Base-by-base conservation (phyloP, 1,140 invertebrate species). In the Lethrus apterus region DNA sequence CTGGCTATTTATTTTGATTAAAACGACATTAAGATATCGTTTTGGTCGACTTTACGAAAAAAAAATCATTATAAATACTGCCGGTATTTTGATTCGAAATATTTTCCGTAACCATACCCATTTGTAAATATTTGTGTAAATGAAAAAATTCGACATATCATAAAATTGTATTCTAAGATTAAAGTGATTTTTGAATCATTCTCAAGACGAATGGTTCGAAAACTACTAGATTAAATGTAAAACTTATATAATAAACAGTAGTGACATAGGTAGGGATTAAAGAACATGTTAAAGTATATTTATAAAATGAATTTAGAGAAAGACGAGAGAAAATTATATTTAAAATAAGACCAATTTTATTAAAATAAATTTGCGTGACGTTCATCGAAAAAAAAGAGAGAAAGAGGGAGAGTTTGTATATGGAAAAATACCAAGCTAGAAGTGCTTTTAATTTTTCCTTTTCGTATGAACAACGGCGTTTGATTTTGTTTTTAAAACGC, bases 81-180 rank as follows among this genome's bases (percentile, higher is more conserved):
- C 34, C 23, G n/a, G 9, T 17, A 20, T 36, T n/a, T 21, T 20
- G n/a, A 17, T 20, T 7, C 5, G 7, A 26, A 36, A 10, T 17
- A 20, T 36, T 36, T 36, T 20, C 34, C 19, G 10, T 10, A 36
- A 26, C 5, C n/a, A 20, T 36, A 20, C 29, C 29, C n/a, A n/a
- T n/a, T n/a, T 59, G 55, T 59, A 59, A 44, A 59, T 59, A 59
- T 46, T 46, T 47, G n/a, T 52, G 48, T 51, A 58, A 40, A 33
- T 40, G 50, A 54, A 57, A 55, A 46, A 58, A 58, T 47, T 51
- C 46, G 54, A 60, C 58, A 60, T 60, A 60, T 60, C 58, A 60
- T 60, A 53, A 56, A 52, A 33, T 33, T 44, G 18, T 44, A 38
- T 20, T 46, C 15, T 46, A 46, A 46, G 33, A 30, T 36, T 40